These are phyloP conservation scores for Bubo bubo DNA, from an alignment of 2,113 vertebrate species.

Conservation along the genomic window DNA sequence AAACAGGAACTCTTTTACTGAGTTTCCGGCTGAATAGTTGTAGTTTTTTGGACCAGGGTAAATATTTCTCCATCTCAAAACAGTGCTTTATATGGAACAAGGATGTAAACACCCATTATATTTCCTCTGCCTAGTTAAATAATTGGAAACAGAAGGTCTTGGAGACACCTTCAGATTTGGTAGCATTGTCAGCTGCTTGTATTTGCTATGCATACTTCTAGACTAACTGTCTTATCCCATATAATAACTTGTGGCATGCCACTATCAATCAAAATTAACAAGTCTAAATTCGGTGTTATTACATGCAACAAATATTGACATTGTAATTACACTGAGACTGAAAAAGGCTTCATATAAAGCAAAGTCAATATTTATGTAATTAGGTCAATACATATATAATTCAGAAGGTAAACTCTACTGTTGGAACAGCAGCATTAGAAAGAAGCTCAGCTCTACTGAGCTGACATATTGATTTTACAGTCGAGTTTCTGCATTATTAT, in stretches of 20 bases:
- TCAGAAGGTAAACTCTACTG: slow-evolving; percentile 64
- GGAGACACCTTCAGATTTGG: not conserved
- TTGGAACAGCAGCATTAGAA: slow-evolving; percentile 38
- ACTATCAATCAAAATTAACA: slow-evolving; percentile 74
- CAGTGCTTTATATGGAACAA: not conserved
- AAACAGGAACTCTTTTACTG: not conserved
- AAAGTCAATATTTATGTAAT: slow-evolving; percentile 82
- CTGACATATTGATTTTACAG: slow-evolving; percentile 74
- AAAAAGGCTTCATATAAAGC: slow-evolving; percentile 67
- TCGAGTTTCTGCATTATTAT: slow-evolving; percentile 54
- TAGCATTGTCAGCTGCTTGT: not conserved
- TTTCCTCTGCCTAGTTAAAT: not conserved
- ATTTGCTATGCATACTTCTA: not conserved
- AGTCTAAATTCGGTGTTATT: slow-evolving; percentile 71
- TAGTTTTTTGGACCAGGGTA: not conserved
- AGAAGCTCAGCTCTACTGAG: slow-evolving; percentile 48
- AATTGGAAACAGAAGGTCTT: not conserved
- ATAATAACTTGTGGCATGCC: slow-evolving; percentile 46
- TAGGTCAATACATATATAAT: slow-evolving; percentile 77
- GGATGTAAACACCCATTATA: not conserved
- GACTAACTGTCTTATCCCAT: not conserved
- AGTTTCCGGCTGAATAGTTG: not conserved
- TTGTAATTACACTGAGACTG: slow-evolving; percentile 70
- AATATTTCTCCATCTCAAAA: not conserved
- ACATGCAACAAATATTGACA: slow-evolving; percentile 75